Evolutionary conservation across 2,888 invertebrate species (phyloP), one percentile per base, ranked within the genome.

Genomic region (Lasioglossum figueresi): DNA sequence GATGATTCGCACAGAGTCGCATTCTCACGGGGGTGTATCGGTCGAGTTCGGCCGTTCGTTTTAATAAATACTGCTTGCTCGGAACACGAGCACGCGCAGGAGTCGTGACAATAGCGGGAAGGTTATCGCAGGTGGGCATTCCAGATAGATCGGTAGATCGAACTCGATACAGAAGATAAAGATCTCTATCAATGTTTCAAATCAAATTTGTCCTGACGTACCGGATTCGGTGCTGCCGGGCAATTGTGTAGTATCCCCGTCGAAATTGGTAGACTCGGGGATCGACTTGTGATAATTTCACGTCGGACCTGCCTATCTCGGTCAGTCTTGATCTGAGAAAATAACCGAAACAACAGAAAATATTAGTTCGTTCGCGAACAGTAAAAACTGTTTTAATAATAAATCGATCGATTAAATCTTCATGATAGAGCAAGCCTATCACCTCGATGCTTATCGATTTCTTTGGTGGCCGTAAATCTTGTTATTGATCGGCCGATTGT

Each of bases 241-340:
- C 89, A 76, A 88, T 84, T 80, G 82, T 84, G 43, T 76, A 83
- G 70, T 84, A 79, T 72, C 68, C 75, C 37, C 82, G 45, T 84
- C 88, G 85, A 84, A 90, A 86, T 84, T 82, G 82, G 86, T 81
- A 86, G 86, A 79, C 83, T 86, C 76, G 91, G 88, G 94, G 94
- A 93, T 94, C 94, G 86, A 95, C 93, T 87, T 94, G 94, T 74
- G 94, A 91, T 88, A 94, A 87, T 91, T 92, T 95, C 83, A 93
- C 93, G 85, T 94, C 94, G 86, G 93, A 92, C 89, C 92, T 92
- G 92, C 94, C 94, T 88, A 93, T 93, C 91, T 93, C 93, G 88
- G 94, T 94, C 93, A 94, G 93, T 87, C 93, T 95, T 91, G 93
- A 91, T 93, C 94, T 93, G 43, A 89, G 90, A 89, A 91, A 91